Evolutionary conservation across 2,888 invertebrate species (phyloP).

Genomic region (Cosmopolites sordidus): DNA sequence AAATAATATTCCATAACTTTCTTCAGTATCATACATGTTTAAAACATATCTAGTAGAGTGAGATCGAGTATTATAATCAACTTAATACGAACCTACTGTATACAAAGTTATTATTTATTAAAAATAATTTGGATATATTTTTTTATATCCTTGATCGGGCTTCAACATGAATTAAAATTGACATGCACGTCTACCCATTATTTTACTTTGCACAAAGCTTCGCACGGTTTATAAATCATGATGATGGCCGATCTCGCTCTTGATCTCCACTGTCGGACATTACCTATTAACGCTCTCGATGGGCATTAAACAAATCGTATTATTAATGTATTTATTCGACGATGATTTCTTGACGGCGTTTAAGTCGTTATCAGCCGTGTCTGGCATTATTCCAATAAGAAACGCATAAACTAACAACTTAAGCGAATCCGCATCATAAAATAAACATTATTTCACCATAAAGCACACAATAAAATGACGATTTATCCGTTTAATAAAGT

Average conservation of each 20-base stretch:
- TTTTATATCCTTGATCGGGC: too few relatives aligned
- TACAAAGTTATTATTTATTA: too few relatives aligned
- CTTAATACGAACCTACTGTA: too few relatives aligned
- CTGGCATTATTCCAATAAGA: conserved; percentile 15
- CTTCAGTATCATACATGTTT: too few relatives aligned
- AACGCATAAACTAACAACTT: conserved; percentile 21
- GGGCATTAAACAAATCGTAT: conserved; percentile 1
- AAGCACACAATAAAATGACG: conserved; percentile 21
- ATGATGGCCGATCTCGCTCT: not conserved
- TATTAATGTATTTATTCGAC: conserved; percentile 9
- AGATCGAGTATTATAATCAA: too few relatives aligned
- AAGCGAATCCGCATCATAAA: conserved; percentile 20
- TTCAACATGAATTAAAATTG: too few relatives aligned
- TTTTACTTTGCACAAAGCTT: too few relatives aligned
- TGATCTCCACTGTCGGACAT: not conserved
- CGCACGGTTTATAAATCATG: not conserved
- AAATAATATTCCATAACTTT: too few relatives aligned
- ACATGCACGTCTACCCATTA: too few relatives aligned
- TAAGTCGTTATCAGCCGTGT: conserved; percentile 5
- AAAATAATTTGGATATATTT: too few relatives aligned
- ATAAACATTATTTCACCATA: conserved; percentile 19
- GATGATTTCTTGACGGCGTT: conserved; percentile 1
- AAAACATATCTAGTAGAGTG: too few relatives aligned
- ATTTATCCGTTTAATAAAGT: conserved; percentile 22
- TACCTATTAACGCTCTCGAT: conserved; percentile 1